Conservation (phyloP, 2,888 invertebrate species). For the Thera britannica region DNA sequence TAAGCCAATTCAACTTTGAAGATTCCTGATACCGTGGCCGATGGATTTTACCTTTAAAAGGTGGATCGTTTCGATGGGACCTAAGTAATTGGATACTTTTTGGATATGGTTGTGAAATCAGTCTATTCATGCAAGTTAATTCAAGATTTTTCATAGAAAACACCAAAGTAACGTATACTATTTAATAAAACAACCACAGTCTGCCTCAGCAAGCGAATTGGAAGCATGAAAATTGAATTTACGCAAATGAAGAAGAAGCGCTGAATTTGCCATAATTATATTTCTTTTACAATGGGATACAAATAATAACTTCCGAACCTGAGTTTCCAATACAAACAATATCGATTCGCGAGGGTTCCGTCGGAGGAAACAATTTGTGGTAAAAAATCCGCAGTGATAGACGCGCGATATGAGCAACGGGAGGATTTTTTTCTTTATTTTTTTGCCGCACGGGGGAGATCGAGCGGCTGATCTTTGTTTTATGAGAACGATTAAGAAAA, state of each 20-base stretch:
- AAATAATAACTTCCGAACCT: constrained; percentile 68
- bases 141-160: constrained; percentile 1
- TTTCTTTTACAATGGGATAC: constrained; percentile 64
- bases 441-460: constrained; percentile 71
- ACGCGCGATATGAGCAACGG: constrained; percentile 78
- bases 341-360: constrained; percentile 70
- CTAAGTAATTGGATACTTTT: constrained; percentile 32
- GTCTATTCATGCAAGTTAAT: constrained; percentile 7
- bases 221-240: constrained; percentile 48
- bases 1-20: constrained; percentile 79
- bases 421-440: constrained; percentile 67
- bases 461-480: constrained; percentile 82
- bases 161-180: not conserved
- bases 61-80: constrained; percentile 44
- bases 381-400: constrained; percentile 73
- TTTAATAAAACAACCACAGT: not conserved
- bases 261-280: constrained; percentile 60
- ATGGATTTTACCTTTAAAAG: constrained; percentile 54
- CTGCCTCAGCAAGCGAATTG: constrained; percentile 2
- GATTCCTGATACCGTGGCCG: constrained; percentile 64
- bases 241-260: constrained; percentile 56
- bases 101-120: constrained; percentile 19
- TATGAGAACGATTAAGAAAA: constrained; percentile 86
- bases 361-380: constrained; percentile 76
- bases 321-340: constrained; percentile 70